A percentile compares a stretch with the other conserved stretches of the same genome.
Conservation (phyloP, 2,797 vertebrate species). For the Cyprinella venusta region DNA sequence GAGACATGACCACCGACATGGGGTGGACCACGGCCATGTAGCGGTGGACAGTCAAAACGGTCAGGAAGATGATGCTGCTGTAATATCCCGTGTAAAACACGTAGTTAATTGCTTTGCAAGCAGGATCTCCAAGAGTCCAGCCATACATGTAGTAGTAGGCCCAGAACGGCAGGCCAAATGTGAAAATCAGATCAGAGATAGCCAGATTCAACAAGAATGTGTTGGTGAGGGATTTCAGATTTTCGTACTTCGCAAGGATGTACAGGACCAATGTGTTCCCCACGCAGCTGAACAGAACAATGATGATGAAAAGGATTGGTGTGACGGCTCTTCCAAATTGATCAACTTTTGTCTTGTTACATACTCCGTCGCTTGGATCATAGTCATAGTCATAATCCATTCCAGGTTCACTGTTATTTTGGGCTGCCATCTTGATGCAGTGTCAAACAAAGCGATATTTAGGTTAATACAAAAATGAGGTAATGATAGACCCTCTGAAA, state of each 20-base stretch:
- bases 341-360: conserved; percentile 65
- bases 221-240: conserved; percentile 86
- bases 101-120: conserved; percentile 82
- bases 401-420: accelerated
- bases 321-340: conserved; percentile 69
- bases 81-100: conserved; percentile 88
- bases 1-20: conserved; percentile 76
- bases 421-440: conserved; percentile 7
- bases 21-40: conserved; percentile 86
- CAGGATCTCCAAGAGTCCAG: conserved; percentile 82
- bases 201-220: conserved; percentile 90
- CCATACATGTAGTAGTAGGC: conserved; percentile 70
- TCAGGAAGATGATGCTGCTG: conserved; percentile 88
- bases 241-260: conserved; percentile 87
- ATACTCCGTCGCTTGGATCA: conserved; percentile 55
- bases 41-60: conserved; percentile 87
- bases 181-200: conserved; percentile 88
- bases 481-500: background rate
- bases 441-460: background rate
- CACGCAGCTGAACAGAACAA: conserved; percentile 83
- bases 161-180: conserved; percentile 87
- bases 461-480: background rate
- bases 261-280: conserved; percentile 87
- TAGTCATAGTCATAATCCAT: accelerated
- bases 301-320: conserved; percentile 77